Conservation (phyloP, 1,140 invertebrate genomes). For the Bombus superbus region DNA sequence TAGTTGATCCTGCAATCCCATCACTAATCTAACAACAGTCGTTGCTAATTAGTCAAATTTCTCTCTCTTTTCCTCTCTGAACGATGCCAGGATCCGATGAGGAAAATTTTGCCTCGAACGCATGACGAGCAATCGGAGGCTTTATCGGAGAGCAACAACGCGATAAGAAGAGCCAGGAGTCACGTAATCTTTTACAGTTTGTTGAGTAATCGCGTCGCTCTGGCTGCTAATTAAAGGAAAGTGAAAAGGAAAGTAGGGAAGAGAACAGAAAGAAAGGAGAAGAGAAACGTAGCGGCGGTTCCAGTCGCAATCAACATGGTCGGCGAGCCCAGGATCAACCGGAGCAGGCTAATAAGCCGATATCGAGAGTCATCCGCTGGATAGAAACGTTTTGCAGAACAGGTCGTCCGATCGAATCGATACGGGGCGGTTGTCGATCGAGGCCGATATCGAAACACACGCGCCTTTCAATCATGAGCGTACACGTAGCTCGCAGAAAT, state of each 20-base stretch:
- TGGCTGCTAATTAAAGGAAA: not conserved
- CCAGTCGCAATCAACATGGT: not conserved
- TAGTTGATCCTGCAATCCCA: no score
- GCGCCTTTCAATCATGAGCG: not conserved
- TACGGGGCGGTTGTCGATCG: not conserved
- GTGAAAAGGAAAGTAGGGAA: slow-evolving; percentile 36
- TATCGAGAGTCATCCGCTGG: slow-evolving; percentile 5
- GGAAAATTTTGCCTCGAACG: no score
- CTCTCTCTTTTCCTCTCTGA: no score
- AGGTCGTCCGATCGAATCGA: slow-evolving; percentile 37
- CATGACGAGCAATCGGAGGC: slow-evolving; percentile 12
- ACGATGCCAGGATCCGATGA: no score
- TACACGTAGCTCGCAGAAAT: not conserved
- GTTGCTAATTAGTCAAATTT: no score
- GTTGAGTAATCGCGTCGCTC: not conserved
- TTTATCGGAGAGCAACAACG: not conserved
- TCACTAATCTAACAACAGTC: no score
- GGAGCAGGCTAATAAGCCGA: slow-evolving; percentile 7
- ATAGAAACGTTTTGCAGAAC: slow-evolving; percentile 45
- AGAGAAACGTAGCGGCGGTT: not conserved
- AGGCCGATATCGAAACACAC: slow-evolving; percentile 36
- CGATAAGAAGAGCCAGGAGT: not conserved
- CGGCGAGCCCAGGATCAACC: not conserved
- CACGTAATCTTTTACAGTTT: slow-evolving; percentile 1
- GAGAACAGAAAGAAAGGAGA: not conserved